Base-by-base conservation (phyloP, 1,140 invertebrate genomes). In the Leptinotarsa texana region DNA sequence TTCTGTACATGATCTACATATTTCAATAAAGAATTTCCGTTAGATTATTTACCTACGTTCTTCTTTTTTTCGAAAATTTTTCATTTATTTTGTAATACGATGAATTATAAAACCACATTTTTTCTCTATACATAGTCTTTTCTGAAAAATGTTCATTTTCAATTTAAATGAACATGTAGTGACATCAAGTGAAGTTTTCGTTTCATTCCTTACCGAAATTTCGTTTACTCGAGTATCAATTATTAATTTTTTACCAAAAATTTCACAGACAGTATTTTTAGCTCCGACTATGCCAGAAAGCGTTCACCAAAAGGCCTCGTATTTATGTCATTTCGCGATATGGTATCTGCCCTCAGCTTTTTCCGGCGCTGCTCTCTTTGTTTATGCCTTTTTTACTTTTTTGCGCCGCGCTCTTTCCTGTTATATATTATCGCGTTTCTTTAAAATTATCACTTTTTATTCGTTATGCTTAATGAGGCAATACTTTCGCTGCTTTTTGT, bases 241-340 rank as follows among this genome's bases (percentile, higher is more conserved):
- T 2, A 57, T n/a, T 17, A 17, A n/a, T 68, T 68, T 68, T 33
- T 33, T 3, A 47, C 13, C 42, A 42, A 33, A 48, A 68, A 22
- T 22, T 17, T 27, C 13, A 15, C 24, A 68, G 66, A 68, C 27
- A 68, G 18, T 68, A 47, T 68, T 68, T 68, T 68, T 21, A n/a
- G 66, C 24, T 68, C 42, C 4, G 66, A 17, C 13, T 47, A 42
- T 33, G 33, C 42, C 24, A 47, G 42, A 49, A 42, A 27, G 18
- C 66, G 42, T 68, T 68, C 8, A 68, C 15, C 24, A 47, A 42
- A 68, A 33, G 33, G 24, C 66, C 66, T 68, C 51, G 51, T 57
- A 57, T 57, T 57, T 68, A 68, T 68, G 42, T 42, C 66, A 68
- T 68, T 68, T 33, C 42, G 42, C 66, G 66, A 68, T 68, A 68